Evolutionary conservation across 2,888 invertebrate genomes (phyloP), one percentile per base, ranked within the genome.

Genomic region (Schrankia costaestrigalis): DNA sequence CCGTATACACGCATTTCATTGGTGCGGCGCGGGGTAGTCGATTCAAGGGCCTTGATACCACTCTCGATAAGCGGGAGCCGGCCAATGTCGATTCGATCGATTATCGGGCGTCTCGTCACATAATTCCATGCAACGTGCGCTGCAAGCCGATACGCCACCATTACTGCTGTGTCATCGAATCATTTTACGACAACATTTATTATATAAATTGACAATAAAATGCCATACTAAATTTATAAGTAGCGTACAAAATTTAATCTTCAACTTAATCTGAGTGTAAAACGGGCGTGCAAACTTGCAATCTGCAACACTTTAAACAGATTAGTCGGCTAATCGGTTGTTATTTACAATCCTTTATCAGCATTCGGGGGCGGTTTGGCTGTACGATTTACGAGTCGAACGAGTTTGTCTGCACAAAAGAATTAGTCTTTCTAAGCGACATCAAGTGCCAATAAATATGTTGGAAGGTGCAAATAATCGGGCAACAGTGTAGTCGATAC

Each of bases 341-440:
- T 80, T 77, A 85, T 85, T 86, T 85, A 85, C 81, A 81, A 63
- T 71, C 78, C 75, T 81, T 83, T 84, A 86, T 84, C 80, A 78
- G 66, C 56, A 57, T 52, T 61, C 65, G 63, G 66, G 68, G 74
- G 78, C 78, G 74, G 74, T 61, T n/a, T 55, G 67, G 63, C 51
- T 60, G 49, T 35, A 56, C 71, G 80, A 84, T 85, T 86, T 83
- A 85, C 71, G 80, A 75, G 51, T 64, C 44, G 56, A 52, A 58
- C 64, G 64, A 68, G 66, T 69, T 71, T n/a, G 48, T 58, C 49
- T 55, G 48, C 67, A 82, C 80, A 84, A 85, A 81, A 75, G 83
- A 76, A 76, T 79, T 78, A 77, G 65, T 70, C 67, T 63, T 69
- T 72, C 72, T 78, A 77, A 80, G 80, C 74, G 83, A 84, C 84